Base-by-base conservation (phyloP, 2,888 invertebrate genomes). In the Mellilla xanthometata region DNA sequence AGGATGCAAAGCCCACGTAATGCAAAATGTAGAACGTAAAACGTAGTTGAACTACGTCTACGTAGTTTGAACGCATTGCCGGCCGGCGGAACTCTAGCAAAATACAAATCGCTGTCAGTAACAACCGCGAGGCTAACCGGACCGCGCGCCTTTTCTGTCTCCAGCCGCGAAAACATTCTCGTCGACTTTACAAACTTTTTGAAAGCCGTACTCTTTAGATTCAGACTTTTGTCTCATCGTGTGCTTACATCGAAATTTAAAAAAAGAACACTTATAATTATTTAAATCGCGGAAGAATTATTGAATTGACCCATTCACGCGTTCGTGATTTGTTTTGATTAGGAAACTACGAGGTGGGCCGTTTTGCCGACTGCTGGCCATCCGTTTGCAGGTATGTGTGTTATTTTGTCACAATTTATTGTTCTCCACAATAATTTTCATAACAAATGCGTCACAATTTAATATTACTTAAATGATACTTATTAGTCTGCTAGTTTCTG, bases 251-350 rank as follows among this genome's bases (percentile, higher is more conserved):
- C 12, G 39, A 48, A 46, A 24, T 53, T 54, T 55, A 49, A 55
- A 49, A 49, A 39, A 55, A 33, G 32, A 49, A 58, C 51, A 54
- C 51, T 44, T 46, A 24, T 24, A 24, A 7, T 34, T 47, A 52
- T 54, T 62, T 55, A 49, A 61, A 49, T 63, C 45, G 50, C 55
- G 48, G 53, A 47, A 62, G 62, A 60, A 64, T 65, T 49, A 58
- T 57, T 61, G 62, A 60, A 65, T 65, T 49, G 56, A 57, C 66
- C 69, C 52, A 69, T 67, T 69, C 62, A 60, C 62, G 68, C 61
- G 65, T 60, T 66, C 78, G 71, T 73, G 68, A 72, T 76, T 79
- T 81, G 79, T 84, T 83, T 81, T 81, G 76, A 77, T 78, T 76
- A 74, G 65, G 72, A 72, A 74, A 70, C 72, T 66, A 56, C 69